Evolutionary conservation across 1,140 invertebrate species (phyloP).

Genomic region (Antheraea mylitta): DNA sequence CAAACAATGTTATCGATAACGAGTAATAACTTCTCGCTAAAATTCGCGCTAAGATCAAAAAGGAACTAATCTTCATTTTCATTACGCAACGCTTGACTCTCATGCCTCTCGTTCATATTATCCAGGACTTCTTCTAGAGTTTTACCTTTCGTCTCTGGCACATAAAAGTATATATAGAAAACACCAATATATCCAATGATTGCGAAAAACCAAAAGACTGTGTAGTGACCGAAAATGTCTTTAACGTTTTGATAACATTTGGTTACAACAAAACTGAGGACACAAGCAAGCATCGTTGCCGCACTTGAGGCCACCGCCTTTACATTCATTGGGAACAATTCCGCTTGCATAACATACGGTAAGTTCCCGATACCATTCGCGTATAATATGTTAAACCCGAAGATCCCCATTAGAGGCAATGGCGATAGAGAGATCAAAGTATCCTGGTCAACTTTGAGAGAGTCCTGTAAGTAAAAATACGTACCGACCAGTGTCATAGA

Average conservation of each 20-base stretch:
- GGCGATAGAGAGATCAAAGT: constrained; percentile 61
- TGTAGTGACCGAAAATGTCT: constrained; percentile 77
- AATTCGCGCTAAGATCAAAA: not conserved
- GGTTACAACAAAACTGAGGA: constrained; percentile 77
- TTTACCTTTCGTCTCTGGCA: constrained; percentile 88
- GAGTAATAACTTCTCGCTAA: not conserved
- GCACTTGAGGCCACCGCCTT: constrained; percentile 78
- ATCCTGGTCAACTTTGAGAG: constrained; percentile 42
- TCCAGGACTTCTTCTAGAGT: constrained; percentile 84
- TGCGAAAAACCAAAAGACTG: constrained; percentile 80
- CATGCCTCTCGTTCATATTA: constrained; percentile 40
- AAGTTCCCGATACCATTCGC: constrained; percentile 81
- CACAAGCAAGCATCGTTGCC: constrained; percentile 63
- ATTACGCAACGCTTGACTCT: constrained; percentile 40
- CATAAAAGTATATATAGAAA: constrained; percentile 80
- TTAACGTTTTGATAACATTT: constrained; percentile 80
- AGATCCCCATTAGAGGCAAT: constrained; percentile 78
- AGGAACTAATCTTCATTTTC: not conserved
- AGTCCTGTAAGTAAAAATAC: constrained; percentile 77
- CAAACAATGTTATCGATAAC: not conserved
- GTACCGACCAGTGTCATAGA: constrained; percentile 76
- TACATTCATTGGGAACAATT: constrained; percentile 82
- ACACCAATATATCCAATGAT: constrained; percentile 77
- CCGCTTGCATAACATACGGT: constrained; percentile 81
- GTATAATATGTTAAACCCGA: constrained; percentile 81